These are phyloP conservation scores for Eurosta solidaginis DNA, from an alignment of 1,140 invertebrate species.

Conservation along the genomic window DNA sequence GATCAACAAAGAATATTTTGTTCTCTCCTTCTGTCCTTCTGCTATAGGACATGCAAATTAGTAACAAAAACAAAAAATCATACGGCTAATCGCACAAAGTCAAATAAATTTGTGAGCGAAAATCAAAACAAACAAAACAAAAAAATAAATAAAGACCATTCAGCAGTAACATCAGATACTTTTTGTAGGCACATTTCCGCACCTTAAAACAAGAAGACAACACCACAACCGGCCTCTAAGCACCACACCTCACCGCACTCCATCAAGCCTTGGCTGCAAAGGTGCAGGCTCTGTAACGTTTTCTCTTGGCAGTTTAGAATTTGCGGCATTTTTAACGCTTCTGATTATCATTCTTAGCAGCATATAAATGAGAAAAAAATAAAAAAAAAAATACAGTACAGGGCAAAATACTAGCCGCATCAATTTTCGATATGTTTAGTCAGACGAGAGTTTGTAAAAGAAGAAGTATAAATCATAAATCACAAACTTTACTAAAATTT, in stretches of 20 bases:
- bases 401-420: no score
- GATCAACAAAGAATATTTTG: neutral
- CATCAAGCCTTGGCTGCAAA: no score
- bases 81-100: neutral
- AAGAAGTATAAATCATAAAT: no score
- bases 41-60: neutral
- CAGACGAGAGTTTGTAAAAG: no score
- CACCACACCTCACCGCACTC: no score
- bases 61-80: neutral
- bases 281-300: neutral
- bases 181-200: slow-evolving; percentile 9
- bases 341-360: slow-evolving; percentile 11
- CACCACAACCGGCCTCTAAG: neutral
- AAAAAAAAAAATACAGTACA: neutral
- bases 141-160: neutral
- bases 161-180: slow-evolving; percentile 8
- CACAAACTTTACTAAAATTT: no score
- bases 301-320: neutral
- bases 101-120: neutral
- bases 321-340: neutral
- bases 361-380: neutral
- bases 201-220: neutral
- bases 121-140: neutral
- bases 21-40: neutral
- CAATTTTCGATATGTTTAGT: no score